These are phyloP conservation scores for Stenotaenia linearis DNA, from an alignment of 2,888 invertebrate genomes.

Conservation along the genomic window DNA sequence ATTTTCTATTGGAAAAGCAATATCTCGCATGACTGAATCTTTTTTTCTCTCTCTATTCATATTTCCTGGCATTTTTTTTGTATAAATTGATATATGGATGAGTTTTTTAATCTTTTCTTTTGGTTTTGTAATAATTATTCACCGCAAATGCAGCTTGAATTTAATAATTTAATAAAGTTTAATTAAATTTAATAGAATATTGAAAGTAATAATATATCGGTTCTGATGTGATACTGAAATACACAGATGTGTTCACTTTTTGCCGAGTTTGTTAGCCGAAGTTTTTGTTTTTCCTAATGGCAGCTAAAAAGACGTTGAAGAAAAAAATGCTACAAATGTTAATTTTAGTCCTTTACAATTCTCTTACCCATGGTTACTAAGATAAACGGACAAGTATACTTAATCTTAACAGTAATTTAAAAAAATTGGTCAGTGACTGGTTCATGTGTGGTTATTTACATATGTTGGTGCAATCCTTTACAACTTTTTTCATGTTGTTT, in stretches of 20 bases:
- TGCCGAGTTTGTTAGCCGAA: neutral
- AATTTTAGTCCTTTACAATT: neutral
- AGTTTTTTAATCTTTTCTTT: neutral
- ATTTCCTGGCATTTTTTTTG: neutral
- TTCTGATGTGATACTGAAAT: neutral
- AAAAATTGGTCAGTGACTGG: neutral
- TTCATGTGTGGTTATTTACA: neutral
- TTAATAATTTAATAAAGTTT: neutral
- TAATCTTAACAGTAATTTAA: neutral
- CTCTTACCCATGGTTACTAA: neutral
- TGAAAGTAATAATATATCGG: neutral
- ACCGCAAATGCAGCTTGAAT: neutral
- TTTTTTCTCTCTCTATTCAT: neutral
- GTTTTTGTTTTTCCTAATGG: neutral
- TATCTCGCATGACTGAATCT: conserved; percentile 10
- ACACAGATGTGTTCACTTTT: too few species aligned
- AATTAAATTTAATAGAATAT: neutral
- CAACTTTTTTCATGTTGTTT: neutral
- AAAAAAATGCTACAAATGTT: neutral
- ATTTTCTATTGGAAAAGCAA: conserved; percentile 10
- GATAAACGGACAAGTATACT: neutral
- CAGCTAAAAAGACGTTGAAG: neutral
- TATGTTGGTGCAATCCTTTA: neutral
- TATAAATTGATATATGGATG: neutral
- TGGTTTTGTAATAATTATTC: neutral